These are phyloP conservation scores for Morphnarchus princeps DNA, from an alignment of 2,113 vertebrate species.

Conservation along the genomic window DNA sequence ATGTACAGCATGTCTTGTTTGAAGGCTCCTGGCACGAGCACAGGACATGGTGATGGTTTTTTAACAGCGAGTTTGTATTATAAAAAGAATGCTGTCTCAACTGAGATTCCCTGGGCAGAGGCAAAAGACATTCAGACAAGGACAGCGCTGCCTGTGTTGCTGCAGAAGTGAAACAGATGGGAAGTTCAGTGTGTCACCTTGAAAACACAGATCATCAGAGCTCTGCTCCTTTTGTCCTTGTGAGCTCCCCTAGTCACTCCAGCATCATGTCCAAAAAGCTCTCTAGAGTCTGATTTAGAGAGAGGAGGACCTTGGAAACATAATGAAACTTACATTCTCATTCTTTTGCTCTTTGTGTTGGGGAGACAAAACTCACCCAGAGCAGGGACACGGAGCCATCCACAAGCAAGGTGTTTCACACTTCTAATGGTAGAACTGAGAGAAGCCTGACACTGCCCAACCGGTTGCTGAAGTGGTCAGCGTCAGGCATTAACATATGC, in stretches of 20 bases:
- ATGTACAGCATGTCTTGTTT: not conserved
- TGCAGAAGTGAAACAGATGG: constrained; percentile 43
- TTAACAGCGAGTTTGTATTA: constrained; percentile 3
- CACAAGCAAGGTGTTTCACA: not conserved
- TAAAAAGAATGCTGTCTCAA: constrained; percentile 10
- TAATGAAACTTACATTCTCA: rapidly evolving
- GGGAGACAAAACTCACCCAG: not conserved
- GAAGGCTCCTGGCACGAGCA: constrained; percentile 24
- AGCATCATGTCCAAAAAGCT: not conserved
- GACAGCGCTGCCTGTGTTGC: not conserved
- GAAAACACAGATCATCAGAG: not conserved
- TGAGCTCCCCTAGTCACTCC: not conserved
- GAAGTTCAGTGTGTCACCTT: constrained; percentile 58
- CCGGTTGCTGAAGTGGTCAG: rapidly evolving
- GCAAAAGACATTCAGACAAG: constrained; percentile 35
- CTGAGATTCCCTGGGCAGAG: constrained; percentile 48
- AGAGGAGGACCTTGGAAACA: not conserved
- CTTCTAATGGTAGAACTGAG: not conserved
- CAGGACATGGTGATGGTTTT: constrained; percentile 8
- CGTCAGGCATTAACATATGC: not conserved
- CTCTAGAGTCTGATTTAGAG: not conserved
- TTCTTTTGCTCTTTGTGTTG: not conserved
- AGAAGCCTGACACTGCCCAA: not conserved
- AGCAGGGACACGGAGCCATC: not conserved
- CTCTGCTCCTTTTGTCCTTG: constrained; percentile 1